Conservation (phyloP, 2,113 vertebrate species). For the Bettongia penicillata region DNA sequence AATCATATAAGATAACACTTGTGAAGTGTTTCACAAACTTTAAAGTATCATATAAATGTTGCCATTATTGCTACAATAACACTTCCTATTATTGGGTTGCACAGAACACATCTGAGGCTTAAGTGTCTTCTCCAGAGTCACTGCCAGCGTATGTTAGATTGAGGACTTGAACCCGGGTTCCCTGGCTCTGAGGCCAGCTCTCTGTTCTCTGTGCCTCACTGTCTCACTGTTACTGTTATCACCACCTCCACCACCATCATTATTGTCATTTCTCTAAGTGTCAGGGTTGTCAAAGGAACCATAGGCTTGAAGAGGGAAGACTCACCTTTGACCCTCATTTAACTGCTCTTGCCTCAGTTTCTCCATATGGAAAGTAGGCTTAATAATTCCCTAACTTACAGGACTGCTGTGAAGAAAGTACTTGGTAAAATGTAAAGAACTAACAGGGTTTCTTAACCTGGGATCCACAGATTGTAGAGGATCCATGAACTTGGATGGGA, state of each 20-base stretch:
- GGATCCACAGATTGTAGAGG: neutral
- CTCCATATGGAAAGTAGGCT: neutral
- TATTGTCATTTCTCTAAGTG: neutral
- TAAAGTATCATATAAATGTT: neutral
- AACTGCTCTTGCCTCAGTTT: neutral
- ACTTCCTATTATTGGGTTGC: neutral
- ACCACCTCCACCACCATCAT: neutral
- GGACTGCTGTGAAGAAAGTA: neutral
- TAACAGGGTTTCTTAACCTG: neutral
- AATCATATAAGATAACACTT: neutral
- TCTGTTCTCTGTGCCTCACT: neutral
- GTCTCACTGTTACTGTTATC: no score
- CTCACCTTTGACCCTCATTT: neutral
- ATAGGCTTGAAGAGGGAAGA: neutral
- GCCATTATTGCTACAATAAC: neutral
- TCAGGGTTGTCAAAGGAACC: neutral
- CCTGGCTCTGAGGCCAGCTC: neutral
- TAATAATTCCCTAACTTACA: neutral
- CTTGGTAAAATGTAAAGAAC: neutral
- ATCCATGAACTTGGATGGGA: neutral
- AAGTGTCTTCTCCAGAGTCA: neutral
- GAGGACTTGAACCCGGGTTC: neutral
- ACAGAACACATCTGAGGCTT: neutral
- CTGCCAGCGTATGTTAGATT: neutral
- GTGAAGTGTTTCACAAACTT: neutral